phyloP scores from a whole-genome alignment of 2,888 invertebrate species.

The Drosophila rellima region DNA sequence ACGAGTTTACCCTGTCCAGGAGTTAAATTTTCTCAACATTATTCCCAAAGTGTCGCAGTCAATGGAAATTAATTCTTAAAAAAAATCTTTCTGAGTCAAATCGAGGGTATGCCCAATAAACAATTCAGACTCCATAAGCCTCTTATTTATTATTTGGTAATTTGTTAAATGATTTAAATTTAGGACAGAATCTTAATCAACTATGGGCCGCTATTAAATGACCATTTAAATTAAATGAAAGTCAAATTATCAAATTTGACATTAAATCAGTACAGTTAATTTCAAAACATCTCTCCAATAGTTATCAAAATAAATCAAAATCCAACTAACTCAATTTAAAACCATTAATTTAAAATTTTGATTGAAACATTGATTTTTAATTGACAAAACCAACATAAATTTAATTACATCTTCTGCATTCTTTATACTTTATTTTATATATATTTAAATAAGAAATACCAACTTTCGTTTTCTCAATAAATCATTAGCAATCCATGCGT shows the following conservation, averaged over 20 bases:
- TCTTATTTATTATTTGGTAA: background rate
- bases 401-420: too few species aligned
- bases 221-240: too few species aligned
- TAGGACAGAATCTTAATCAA: too few species aligned
- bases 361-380: too few species aligned
- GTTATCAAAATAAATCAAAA: too few species aligned
- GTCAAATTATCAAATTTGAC: too few species aligned
- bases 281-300: too few species aligned
- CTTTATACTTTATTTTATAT: background rate
- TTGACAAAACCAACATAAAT: too few species aligned
- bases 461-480: background rate
- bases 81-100: conserved; percentile 7
- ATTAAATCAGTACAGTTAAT: too few species aligned
- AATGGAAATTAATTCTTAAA: conserved; percentile 57
- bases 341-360: too few species aligned
- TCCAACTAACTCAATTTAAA: too few species aligned
- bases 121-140: background rate
- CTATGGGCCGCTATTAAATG: too few species aligned
- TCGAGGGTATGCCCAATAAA: conserved; percentile 1
- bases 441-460: background rate
- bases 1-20: conserved; percentile 33
- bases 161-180: background rate
- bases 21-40: conserved; percentile 18
- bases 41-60: conserved; percentile 53
- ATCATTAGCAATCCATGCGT: background rate